phyloP scores from a whole-genome alignment of 2,888 invertebrate species.

The Rhorus exstirpatorius region DNA sequence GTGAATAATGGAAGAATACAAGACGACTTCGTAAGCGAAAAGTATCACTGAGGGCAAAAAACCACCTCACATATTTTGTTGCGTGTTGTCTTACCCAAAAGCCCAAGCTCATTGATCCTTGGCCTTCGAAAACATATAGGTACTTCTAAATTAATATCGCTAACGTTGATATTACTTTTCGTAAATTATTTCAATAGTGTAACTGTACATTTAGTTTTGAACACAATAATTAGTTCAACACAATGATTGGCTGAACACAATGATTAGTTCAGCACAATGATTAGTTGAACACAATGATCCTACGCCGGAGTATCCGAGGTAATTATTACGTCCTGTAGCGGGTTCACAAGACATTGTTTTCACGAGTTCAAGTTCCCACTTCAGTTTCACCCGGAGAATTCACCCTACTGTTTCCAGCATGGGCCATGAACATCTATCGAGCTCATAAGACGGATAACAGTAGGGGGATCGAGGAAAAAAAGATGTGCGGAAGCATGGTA shows the following conservation, averaged over 20 bases:
- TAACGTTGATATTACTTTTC: neutral
- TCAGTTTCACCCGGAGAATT: neutral
- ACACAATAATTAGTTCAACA: no score
- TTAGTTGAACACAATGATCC: no score
- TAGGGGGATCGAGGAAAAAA: neutral
- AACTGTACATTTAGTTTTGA: no score
- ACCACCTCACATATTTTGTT: neutral
- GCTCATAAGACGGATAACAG: conserved; percentile 2
- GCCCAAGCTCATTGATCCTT: neutral
- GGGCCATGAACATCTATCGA: conserved; percentile 25
- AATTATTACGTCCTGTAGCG: neutral
- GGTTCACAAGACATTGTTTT: conserved; percentile 1
- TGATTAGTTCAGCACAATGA: no score
- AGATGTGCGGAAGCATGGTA: neutral
- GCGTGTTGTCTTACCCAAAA: neutral
- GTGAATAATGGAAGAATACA: conserved; percentile 46
- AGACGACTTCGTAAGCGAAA: conserved; percentile 23
- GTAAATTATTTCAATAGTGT: no score
- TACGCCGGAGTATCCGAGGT: no score
- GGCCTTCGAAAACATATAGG: neutral
- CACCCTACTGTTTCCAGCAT: neutral
- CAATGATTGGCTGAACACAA: no score
- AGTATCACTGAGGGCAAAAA: conserved; percentile 20
- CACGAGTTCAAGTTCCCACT: neutral
- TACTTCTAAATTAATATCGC: neutral